phyloP scores from a whole-genome alignment of 2,888 invertebrate species.

The Ariolimax columbianus region DNA sequence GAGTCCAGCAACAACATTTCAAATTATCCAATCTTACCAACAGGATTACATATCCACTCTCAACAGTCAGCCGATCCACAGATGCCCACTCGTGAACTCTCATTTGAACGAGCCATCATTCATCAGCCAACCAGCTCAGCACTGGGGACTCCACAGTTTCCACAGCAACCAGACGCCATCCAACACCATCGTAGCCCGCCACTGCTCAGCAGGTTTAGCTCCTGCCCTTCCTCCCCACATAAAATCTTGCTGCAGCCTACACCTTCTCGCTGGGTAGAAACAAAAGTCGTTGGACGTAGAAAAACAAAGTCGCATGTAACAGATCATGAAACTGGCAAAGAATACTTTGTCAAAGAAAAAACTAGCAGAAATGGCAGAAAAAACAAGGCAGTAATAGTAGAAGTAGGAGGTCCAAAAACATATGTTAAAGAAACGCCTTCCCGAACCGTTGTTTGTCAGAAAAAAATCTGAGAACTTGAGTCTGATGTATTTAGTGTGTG shows the following conservation, averaged over 20 bases:
- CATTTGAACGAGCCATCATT: not conserved
- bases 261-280: conserved; percentile 19
- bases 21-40: not conserved
- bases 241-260: conserved; percentile 15
- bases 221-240: not conserved
- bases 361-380: conserved; percentile 16
- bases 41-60: not conserved
- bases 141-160: not conserved
- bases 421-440: conserved; percentile 15
- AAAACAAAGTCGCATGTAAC: conserved; percentile 1
- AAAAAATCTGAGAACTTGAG: not conserved
- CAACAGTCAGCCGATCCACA: not conserved
- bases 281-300: not conserved
- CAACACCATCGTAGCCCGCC: not conserved
- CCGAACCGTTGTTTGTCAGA: conserved; percentile 26
- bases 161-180: not conserved
- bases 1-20: not conserved
- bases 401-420: conserved; percentile 39
- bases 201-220: not conserved
- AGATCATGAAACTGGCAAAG: conserved; percentile 34
- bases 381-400: conserved; percentile 21
- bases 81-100: not conserved
- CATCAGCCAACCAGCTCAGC: not conserved
- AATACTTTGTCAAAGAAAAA: conserved; percentile 26
- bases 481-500: not conserved